Percentiles rank a stretch among this genome's conserved stretches.
phyloP scores from a whole-genome alignment of 2,113 vertebrate genomes.

The Sula dactylatra region DNA sequence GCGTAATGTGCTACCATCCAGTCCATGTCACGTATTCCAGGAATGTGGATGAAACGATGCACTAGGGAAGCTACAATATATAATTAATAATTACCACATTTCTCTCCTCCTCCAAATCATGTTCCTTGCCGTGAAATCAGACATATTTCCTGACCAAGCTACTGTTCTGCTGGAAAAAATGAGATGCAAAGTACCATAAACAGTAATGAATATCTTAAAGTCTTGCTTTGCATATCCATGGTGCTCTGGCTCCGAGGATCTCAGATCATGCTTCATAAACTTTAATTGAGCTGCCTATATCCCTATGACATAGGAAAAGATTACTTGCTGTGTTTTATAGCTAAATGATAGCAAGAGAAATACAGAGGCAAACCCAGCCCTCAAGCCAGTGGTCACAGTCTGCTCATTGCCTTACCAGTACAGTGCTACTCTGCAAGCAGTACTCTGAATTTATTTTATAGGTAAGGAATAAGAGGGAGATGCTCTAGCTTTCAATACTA shows the following conservation, averaged over 20 bases:
- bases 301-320: neutral
- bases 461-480: neutral
- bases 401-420: neutral
- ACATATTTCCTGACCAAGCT: neutral
- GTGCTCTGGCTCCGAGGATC: neutral
- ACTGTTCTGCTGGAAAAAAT: neutral
- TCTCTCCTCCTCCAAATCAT: neutral
- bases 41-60: neutral
- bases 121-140: neutral
- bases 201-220: neutral
- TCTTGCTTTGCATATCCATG: conserved; percentile 13
- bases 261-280: conserved; percentile 33
- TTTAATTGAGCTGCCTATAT: conserved; percentile 37
- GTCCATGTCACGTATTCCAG: neutral
- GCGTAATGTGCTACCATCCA: neutral
- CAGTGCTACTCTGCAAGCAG: neutral
- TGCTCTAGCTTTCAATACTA: neutral
- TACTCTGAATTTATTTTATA: neutral
- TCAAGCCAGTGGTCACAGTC: neutral
- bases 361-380: conserved; percentile 5
- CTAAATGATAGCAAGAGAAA: neutral
- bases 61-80: neutral
- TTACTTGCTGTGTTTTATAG: conserved; percentile 34
- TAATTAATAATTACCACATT: neutral
- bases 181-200: neutral